phyloP scores from a whole-genome alignment of 2,797 vertebrate genomes.

The Apogon hyalosoma region DNA sequence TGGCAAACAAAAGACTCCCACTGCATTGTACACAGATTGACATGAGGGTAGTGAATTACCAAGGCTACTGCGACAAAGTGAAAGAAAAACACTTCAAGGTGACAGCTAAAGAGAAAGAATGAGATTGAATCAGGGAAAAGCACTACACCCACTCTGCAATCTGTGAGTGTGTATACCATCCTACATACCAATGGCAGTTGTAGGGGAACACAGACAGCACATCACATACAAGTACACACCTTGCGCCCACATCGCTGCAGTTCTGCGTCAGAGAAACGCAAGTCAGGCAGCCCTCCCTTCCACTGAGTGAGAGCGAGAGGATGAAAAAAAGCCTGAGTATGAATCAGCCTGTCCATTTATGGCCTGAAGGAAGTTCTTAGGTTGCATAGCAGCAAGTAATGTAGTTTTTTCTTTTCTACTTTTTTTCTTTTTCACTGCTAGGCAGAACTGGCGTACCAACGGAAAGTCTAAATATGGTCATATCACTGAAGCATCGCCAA shows the following conservation, averaged over 20 bases:
- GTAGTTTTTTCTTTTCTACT: constrained; percentile 28
- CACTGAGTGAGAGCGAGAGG: constrained; percentile 51
- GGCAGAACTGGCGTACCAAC: constrained; percentile 15
- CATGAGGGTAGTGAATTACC: constrained; percentile 28
- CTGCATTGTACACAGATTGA: constrained; percentile 26
- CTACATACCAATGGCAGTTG: constrained; percentile 65
- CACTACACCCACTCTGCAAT: constrained; percentile 79
- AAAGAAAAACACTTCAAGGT: constrained; percentile 37
- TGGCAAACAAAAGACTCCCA: not conserved
- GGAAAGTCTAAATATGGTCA: constrained; percentile 20
- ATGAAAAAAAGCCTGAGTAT: constrained; percentile 50
- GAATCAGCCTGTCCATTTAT: constrained; percentile 82
- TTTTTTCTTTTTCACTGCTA: constrained; percentile 13
- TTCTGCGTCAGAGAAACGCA: constrained; percentile 84
- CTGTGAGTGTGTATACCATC: constrained; percentile 73
- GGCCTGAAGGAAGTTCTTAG: constrained; percentile 72
- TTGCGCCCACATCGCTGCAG: constrained; percentile 79
- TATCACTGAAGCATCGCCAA: not conserved
- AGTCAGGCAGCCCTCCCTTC: constrained; percentile 72
- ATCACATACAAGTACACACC: constrained; percentile 70
- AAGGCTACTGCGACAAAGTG: constrained; percentile 30
- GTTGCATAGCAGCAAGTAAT: constrained; percentile 78
- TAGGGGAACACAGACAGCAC: constrained; percentile 66
- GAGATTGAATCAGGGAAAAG: constrained; percentile 69
- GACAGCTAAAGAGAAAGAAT: constrained; percentile 48